Evolutionary conservation across 2,797 vertebrate genomes (phyloP).

Genomic region (Sebastes kiyomatsui): DNA sequence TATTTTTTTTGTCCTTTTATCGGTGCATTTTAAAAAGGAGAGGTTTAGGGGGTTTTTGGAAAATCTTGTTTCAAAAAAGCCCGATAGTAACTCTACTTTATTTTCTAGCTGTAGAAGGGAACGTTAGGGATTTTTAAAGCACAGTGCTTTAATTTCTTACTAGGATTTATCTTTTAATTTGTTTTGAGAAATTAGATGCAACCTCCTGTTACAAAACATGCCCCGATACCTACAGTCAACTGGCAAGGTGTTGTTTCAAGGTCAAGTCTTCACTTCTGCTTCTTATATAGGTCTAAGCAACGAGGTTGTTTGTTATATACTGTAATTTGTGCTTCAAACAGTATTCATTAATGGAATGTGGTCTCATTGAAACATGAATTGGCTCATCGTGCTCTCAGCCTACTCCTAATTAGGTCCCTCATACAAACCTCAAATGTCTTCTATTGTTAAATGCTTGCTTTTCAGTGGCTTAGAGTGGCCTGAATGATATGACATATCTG

Average conservation of each 20-base stretch:
- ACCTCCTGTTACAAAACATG: too few relatives aligned
- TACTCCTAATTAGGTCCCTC: not conserved
- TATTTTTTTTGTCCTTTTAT: conserved; percentile 35
- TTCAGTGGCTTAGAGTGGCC: not conserved
- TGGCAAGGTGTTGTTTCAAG: not conserved
- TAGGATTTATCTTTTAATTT: not conserved
- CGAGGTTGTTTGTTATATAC: too few relatives aligned
- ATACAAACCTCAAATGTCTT: not conserved
- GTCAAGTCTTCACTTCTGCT: not conserved
- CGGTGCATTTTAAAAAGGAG: conserved; percentile 21
- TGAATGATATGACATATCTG: not conserved
- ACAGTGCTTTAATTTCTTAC: not conserved
- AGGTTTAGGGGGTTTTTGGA: conserved; percentile 12
- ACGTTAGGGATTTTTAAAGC: not conserved
- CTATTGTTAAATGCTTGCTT: not conserved
- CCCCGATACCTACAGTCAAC: not conserved
- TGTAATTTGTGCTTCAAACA: too few relatives aligned
- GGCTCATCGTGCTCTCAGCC: not conserved
- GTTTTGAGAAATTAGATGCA: not conserved
- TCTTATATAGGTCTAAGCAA: not conserved
- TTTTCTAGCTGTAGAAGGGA: not conserved
- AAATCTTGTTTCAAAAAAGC: not conserved
- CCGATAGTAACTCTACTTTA: not conserved
- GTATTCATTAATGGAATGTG: too few relatives aligned
- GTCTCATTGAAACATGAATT: too few relatives aligned